Percentiles rank a stretch among this genome's conserved stretches.
Conservation (phyloP, 2,113 vertebrate species). For the Mohoua ochrocephala region DNA sequence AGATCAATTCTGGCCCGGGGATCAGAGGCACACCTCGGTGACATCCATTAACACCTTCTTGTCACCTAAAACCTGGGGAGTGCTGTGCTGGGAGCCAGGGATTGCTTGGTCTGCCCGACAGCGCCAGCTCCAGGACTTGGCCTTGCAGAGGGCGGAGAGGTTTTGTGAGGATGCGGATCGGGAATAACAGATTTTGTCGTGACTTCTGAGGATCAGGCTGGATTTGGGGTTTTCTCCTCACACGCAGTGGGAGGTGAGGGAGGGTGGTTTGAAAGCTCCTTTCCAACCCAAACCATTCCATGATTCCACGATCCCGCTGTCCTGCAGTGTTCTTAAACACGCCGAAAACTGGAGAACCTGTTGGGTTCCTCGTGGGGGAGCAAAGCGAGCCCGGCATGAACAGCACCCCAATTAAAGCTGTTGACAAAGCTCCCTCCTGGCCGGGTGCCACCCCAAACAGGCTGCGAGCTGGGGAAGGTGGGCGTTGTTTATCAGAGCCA, state of each 20-base stretch:
- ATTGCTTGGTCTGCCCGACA: not conserved
- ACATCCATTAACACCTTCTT: not conserved
- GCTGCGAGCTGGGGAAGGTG: constrained; percentile 58
- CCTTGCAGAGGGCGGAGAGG: not conserved
- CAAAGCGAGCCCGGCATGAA: not conserved
- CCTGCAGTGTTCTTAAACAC: not conserved
- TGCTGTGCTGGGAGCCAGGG: not conserved
- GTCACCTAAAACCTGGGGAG: not conserved
- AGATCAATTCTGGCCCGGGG: not conserved
- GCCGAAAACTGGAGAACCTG: not conserved
- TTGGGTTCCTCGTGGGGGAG: not conserved
- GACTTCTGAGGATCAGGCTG: not conserved
- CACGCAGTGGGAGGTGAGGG: not conserved
- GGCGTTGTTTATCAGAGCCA: constrained; percentile 62
- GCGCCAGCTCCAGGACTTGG: not conserved
- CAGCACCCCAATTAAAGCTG: constrained; percentile 48
- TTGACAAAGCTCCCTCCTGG: constrained; percentile 61
- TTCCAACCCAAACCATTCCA: not conserved
- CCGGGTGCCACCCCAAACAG: constrained; percentile 61
- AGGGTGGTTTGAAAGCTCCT: not conserved
- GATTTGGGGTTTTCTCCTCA: not conserved
- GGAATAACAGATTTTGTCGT: not conserved
- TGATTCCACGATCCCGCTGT: fast-evolving
- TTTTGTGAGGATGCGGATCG: not conserved
- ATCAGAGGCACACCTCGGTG: not conserved